Evolutionary conservation across 2,888 invertebrate species (phyloP).

Genomic region (Philhelius pedissequus): DNA sequence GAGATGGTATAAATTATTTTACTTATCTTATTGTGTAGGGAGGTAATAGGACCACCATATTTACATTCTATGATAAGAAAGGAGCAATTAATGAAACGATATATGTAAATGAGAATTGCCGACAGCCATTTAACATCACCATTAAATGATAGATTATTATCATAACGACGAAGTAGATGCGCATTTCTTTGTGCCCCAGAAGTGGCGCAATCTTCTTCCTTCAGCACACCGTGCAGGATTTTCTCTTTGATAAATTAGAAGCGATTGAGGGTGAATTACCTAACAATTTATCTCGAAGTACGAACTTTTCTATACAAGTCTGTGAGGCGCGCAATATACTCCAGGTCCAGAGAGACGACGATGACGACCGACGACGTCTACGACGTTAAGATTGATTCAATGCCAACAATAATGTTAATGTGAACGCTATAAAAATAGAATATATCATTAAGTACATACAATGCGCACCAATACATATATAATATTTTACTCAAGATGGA

Average conservation of each 20-base stretch:
- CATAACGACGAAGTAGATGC: slow-evolving; percentile 5
- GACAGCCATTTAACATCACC: slow-evolving; percentile 1
- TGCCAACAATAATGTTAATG: slow-evolving; percentile 40
- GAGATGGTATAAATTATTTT: background rate
- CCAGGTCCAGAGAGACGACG: too few relatives aligned
- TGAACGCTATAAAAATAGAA: slow-evolving; percentile 40
- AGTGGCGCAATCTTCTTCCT: slow-evolving; percentile 10
- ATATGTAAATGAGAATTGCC: slow-evolving; percentile 19
- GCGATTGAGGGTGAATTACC: slow-evolving; percentile 43
- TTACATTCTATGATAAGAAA: background rate
- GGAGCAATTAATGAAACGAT: slow-evolving; percentile 15
- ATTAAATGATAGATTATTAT: slow-evolving; percentile 12
- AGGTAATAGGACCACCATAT: background rate
- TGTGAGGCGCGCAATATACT: background rate
- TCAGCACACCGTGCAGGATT: slow-evolving; percentile 18
- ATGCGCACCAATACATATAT: background rate
- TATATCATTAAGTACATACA: too few relatives aligned
- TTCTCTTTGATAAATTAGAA: slow-evolving; percentile 40
- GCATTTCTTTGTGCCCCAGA: background rate
- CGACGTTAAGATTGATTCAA: slow-evolving; percentile 45
- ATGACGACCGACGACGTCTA: background rate
- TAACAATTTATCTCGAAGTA: slow-evolving; percentile 42
- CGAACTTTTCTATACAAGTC: slow-evolving; percentile 36
- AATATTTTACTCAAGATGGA: background rate
- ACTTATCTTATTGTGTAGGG: background rate